Evolutionary conservation across 1,140 invertebrate genomes (phyloP).

Genomic region (Conopomorpha cramerella): DNA sequence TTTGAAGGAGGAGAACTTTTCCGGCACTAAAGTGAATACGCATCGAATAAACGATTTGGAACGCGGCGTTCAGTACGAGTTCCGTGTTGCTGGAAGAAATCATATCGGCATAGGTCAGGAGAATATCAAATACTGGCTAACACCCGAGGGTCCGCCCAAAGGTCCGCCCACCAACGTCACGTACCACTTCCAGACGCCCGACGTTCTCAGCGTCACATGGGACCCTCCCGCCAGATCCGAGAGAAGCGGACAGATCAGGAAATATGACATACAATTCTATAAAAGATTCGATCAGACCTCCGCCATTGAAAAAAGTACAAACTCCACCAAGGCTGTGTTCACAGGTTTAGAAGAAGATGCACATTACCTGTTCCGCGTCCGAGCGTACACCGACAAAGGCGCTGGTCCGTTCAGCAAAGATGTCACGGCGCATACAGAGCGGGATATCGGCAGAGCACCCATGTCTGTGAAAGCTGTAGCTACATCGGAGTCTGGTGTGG

Average conservation of each 20-base stretch:
- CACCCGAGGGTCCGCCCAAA: constrained; percentile 87
- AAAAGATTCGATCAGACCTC: constrained; percentile 86
- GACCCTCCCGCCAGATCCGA: constrained; percentile 84
- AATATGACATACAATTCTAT: constrained; percentile 92
- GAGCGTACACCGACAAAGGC: constrained; percentile 88
- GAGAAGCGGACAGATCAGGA: constrained; percentile 90
- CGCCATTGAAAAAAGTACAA: constrained; percentile 80
- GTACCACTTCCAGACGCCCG: constrained; percentile 87
- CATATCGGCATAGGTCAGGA: constrained; percentile 93
- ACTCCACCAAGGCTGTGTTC: constrained; percentile 83
- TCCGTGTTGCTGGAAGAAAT: constrained; percentile 90
- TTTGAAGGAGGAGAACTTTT: constrained; percentile 71
- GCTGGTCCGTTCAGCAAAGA: constrained; percentile 89
- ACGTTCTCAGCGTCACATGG: constrained; percentile 92
- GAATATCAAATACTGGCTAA: constrained; percentile 83
- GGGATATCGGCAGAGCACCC: constrained; percentile 87
- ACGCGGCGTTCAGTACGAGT: constrained; percentile 93
- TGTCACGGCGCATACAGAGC: constrained; percentile 81
- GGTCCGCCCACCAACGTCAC: constrained; percentile 84
- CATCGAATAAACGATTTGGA: constrained; percentile 74
- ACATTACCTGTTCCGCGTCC: constrained; percentile 92
- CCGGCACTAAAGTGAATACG: constrained; percentile 62
- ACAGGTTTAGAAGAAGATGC: constrained; percentile 93
- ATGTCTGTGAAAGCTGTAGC: constrained; percentile 90
- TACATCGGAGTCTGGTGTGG: constrained; percentile 88